phyloP scores from a whole-genome alignment of 2,797 vertebrate genomes.

The Ctenosaura bakeri region DNA sequence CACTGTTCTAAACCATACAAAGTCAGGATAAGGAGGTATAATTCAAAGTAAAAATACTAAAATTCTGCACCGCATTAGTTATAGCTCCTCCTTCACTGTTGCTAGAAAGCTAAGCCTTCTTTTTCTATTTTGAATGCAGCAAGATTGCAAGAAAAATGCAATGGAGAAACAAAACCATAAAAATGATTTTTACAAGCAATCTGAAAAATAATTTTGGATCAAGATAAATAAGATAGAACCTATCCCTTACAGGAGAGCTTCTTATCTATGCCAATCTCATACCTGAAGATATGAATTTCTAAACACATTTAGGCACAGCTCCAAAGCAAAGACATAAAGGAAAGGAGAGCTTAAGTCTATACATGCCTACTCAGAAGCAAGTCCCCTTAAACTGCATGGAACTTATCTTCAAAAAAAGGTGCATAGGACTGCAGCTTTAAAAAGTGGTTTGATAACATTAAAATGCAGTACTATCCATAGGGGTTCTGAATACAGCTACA shows the following conservation, averaged over 20 bases:
- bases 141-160: slow-evolving; percentile 33
- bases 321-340: slow-evolving; percentile 17
- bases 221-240: background rate
- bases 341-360: background rate
- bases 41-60: slow-evolving; percentile 53
- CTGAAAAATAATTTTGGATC: background rate
- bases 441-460: background rate
- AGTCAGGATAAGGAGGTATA: slow-evolving; percentile 47
- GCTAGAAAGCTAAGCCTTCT: slow-evolving; percentile 43
- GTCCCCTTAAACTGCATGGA: background rate
- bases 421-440: background rate
- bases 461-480: background rate
- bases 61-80: slow-evolving; percentile 48
- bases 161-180: background rate
- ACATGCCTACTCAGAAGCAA: background rate
- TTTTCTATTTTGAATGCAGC: slow-evolving; percentile 47
- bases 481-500: slow-evolving; percentile 11
- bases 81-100: slow-evolving; percentile 30
- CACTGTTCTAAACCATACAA: background rate
- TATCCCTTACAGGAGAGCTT: background rate
- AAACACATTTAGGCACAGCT: slow-evolving; percentile 6
- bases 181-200: background rate
- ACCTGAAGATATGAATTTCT: background rate
- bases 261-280: background rate
- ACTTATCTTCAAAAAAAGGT: background rate